Evolutionary conservation across 1,140 invertebrate species (phyloP).

Genomic region (Drosophila punjabiensis): DNA sequence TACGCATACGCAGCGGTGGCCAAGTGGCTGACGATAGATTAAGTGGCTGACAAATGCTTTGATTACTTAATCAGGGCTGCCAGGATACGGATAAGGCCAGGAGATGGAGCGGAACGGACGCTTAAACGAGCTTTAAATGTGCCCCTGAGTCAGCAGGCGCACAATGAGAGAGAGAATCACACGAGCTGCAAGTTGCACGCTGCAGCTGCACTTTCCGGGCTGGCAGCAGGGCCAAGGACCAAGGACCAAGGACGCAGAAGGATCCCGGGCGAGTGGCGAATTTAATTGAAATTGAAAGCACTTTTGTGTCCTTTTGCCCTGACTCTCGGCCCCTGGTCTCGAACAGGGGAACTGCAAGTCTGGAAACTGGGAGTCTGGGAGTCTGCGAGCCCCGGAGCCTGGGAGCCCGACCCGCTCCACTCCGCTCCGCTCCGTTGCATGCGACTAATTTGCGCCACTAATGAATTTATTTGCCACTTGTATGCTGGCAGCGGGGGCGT

Average conservation of each 20-base stretch:
- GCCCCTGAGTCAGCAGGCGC: slow-evolving; percentile 80
- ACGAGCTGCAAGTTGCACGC: slow-evolving; percentile 36
- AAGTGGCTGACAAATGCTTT: slow-evolving; percentile 83
- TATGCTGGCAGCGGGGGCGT: slow-evolving; percentile 78
- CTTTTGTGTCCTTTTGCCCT: slow-evolving; percentile 77
- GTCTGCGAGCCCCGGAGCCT: not conserved
- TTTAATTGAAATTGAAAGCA: slow-evolving; percentile 84
- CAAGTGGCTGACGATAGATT: slow-evolving; percentile 70
- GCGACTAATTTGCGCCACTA: slow-evolving; percentile 83
- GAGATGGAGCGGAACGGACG: slow-evolving; percentile 69
- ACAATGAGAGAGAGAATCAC: slow-evolving; percentile 28
- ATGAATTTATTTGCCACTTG: slow-evolving; percentile 84
- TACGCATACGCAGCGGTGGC: slow-evolving; percentile 63
- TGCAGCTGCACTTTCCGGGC: slow-evolving; percentile 43
- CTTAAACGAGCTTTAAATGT: slow-evolving; percentile 80
- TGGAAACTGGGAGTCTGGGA: no score
- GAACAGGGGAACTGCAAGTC: not conserved
- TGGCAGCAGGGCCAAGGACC: slow-evolving; percentile 30
- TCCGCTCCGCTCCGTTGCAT: slow-evolving; percentile 60
- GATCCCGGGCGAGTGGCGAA: slow-evolving; percentile 58
- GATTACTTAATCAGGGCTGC: slow-evolving; percentile 77
- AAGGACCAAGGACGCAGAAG: slow-evolving; percentile 1
- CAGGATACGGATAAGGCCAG: slow-evolving; percentile 35
- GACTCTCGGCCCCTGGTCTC: slow-evolving; percentile 11
- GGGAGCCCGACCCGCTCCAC: slow-evolving; percentile 9